A percentile compares a stretch with the other conserved stretches of the same genome.
These are phyloP conservation scores for Calcarius lapponicus DNA, from an alignment of 2,797 vertebrate species.

Conservation along the genomic window DNA sequence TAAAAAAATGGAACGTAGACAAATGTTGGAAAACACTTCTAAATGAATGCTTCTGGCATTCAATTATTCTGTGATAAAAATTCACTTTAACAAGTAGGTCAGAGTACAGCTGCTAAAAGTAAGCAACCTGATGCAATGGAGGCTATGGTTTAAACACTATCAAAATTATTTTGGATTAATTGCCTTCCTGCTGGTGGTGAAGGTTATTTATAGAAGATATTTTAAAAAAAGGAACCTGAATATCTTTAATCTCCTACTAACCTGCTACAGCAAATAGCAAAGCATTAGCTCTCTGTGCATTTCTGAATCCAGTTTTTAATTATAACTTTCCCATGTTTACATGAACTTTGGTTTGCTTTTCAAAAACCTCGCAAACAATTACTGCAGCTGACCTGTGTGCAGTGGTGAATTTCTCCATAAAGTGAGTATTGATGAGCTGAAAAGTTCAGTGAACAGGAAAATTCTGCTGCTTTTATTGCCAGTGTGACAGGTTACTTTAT, in stretches of 20 bases:
- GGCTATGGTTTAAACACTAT: background rate
- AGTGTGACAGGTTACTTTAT: slow-evolving; percentile 87
- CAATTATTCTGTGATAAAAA: background rate
- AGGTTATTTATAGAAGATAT: slow-evolving; percentile 35
- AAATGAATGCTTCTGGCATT: background rate
- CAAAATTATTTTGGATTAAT: slow-evolving; percentile 46
- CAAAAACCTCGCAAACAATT: slow-evolving; percentile 72
- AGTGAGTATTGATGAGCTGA: slow-evolving; percentile 84
- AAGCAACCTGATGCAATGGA: background rate
- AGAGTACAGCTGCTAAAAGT: background rate
- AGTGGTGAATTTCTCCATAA: slow-evolving; percentile 79
- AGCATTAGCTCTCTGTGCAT: background rate
- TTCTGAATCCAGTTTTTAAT: slow-evolving; percentile 64
- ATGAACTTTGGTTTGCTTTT: slow-evolving; percentile 77
- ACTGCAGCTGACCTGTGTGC: slow-evolving; percentile 72
- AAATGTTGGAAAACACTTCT: background rate
- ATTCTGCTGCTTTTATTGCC: slow-evolving; percentile 85
- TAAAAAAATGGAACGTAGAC: background rate
- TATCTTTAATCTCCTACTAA: slow-evolving; percentile 38
- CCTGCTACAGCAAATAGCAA: slow-evolving; percentile 17
- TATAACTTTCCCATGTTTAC: slow-evolving; percentile 74
- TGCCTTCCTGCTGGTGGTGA: slow-evolving; percentile 12
- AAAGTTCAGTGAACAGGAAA: slow-evolving; percentile 87
- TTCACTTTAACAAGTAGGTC: slow-evolving; percentile 21
- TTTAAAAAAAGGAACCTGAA: slow-evolving; percentile 37